A percentile compares a stretch with the other conserved stretches of the same genome.
Conservation (phyloP, 2,797 vertebrate species). For the Diplodus sargus region DNA sequence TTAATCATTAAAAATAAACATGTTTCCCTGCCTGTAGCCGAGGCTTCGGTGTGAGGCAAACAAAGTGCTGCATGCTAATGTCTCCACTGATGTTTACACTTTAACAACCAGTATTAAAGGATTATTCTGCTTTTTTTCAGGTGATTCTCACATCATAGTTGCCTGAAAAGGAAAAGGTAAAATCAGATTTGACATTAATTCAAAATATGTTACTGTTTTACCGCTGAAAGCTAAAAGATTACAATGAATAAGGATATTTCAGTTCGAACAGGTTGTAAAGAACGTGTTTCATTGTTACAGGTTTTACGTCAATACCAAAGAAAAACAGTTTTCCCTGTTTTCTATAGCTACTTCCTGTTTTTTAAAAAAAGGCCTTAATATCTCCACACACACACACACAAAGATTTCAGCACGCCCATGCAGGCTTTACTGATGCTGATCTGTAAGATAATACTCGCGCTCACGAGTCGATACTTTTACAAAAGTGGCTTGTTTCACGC, state of each 20-base stretch:
- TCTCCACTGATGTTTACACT: slow-evolving; percentile 35
- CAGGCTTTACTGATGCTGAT: neutral
- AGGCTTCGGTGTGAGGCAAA: slow-evolving; percentile 53
- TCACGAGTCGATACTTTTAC: slow-evolving; percentile 19
- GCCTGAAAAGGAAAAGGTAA: neutral
- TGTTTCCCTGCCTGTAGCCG: slow-evolving; percentile 62
- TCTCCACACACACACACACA: neutral
- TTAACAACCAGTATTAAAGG: slow-evolving; percentile 5
- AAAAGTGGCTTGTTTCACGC: slow-evolving; percentile 35
- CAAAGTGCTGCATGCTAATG: slow-evolving; percentile 70
- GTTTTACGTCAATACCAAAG: neutral
- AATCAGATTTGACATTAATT: neutral
- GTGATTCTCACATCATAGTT: neutral
- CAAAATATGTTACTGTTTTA: neutral
- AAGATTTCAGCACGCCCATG: neutral
- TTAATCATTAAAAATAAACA: slow-evolving; percentile 81
- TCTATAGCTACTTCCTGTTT: slow-evolving; percentile 5
- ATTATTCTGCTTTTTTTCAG: neutral
- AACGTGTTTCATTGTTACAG: neutral
- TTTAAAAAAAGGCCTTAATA: slow-evolving; percentile 11
- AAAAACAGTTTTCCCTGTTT: neutral
- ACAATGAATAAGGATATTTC: neutral
- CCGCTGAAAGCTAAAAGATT: neutral
- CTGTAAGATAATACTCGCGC: slow-evolving; percentile 23
- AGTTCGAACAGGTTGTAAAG: neutral